These are phyloP conservation scores for Oxystoma pomonae DNA, from an alignment of 2,888 invertebrate genomes.

Conservation along the genomic window DNA sequence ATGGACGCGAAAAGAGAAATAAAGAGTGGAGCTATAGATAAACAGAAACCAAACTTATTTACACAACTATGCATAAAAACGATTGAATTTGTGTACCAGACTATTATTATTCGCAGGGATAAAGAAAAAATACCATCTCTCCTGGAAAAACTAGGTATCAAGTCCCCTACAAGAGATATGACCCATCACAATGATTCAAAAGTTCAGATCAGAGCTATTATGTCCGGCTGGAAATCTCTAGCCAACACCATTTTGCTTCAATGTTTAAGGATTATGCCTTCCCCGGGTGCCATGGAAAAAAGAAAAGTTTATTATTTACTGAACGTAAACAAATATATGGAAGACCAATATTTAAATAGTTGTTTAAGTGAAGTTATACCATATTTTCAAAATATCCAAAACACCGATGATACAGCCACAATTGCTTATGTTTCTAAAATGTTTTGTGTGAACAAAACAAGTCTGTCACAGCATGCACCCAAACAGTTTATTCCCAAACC, in stretches of 20 bases:
- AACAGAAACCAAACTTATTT: constrained; percentile 89
- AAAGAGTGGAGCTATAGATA: constrained; percentile 84
- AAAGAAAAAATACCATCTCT: constrained; percentile 67
- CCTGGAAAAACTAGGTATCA: constrained; percentile 72
- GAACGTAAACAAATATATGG: constrained; percentile 54
- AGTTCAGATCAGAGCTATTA: constrained; percentile 74
- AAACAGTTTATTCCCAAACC: constrained; percentile 66
- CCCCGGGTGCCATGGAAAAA: constrained; percentile 69
- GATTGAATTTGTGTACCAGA: constrained; percentile 86
- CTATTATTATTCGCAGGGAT: constrained; percentile 70
- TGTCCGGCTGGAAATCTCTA: constrained; percentile 87
- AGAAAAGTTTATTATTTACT: constrained; percentile 81
- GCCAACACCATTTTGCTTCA: constrained; percentile 77
- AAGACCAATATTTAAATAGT: constrained; percentile 65
- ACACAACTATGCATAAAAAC: constrained; percentile 89
- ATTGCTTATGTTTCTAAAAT: constrained; percentile 85
- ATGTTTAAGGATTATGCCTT: constrained; percentile 76
- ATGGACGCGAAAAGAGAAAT: constrained; percentile 82
- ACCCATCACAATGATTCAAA: constrained; percentile 68
- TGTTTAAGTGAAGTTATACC: constrained; percentile 57
- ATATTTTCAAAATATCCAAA: constrained; percentile 31
- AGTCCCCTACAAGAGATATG: constrained; percentile 70
- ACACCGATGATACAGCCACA: constrained; percentile 57
- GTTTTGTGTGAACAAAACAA: constrained; percentile 74
- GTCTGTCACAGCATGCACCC: constrained; percentile 75